Conservation (phyloP, 2,113 vertebrate genomes). For the Cottus gobio region DNA sequence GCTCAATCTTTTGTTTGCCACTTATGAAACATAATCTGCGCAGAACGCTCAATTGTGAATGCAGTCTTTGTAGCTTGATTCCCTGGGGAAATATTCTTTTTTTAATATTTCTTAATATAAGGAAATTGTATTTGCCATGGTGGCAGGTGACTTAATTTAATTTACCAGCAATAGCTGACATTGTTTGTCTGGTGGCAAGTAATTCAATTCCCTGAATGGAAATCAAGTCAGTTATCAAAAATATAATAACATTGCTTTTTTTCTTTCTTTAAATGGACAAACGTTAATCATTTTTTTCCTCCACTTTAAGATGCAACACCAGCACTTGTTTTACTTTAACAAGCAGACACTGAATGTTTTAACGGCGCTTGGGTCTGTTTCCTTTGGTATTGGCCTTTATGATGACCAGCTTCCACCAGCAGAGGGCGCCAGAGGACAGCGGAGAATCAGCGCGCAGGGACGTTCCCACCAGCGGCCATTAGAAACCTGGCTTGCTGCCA, state of each 20-base stretch:
- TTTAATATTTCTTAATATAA: not conserved
- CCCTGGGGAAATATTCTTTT: not conserved
- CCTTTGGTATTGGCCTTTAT: not conserved
- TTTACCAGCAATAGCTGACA: not conserved
- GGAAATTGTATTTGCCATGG: not conserved
- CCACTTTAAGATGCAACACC: not conserved
- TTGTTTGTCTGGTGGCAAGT: not conserved
- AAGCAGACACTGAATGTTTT: not conserved
- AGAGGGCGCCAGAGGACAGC: conserved; percentile 45
- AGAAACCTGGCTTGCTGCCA: conserved; percentile 27
- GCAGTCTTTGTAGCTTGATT: not conserved
- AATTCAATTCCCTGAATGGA: too few relatives aligned
- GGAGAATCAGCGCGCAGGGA: not conserved
- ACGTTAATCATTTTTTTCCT: too few relatives aligned
- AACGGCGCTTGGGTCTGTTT: too few relatives aligned
- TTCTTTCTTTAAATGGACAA: too few relatives aligned
- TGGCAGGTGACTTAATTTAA: not conserved
- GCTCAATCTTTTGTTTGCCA: not conserved
- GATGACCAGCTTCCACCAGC: not conserved
- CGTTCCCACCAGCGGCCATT: not conserved
- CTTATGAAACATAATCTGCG: not conserved
- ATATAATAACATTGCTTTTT: too few relatives aligned
- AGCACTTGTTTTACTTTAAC: not conserved
- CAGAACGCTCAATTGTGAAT: not conserved
- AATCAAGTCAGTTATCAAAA: too few relatives aligned